Evolutionary conservation across 2,888 invertebrate species (phyloP).

Genomic region (Electrophaes corylata): DNA sequence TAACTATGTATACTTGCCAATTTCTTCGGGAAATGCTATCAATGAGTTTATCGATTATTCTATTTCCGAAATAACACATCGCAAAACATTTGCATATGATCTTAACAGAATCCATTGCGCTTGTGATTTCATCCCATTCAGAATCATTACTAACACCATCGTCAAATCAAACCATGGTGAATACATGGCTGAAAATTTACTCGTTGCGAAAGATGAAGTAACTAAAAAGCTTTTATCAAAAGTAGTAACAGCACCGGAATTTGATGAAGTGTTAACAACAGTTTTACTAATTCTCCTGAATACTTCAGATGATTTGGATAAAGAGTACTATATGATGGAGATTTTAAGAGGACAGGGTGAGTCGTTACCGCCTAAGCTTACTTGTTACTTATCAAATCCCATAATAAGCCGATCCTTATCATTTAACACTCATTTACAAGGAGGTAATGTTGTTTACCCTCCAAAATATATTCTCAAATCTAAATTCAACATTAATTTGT

Average conservation of each 20-base stretch:
- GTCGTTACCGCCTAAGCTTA: conserved; percentile 55
- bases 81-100: conserved; percentile 29
- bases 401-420: conserved; percentile 61
- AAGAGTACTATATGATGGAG: conserved; percentile 61
- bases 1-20: conserved; percentile 73
- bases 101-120: conserved; percentile 46
- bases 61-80: conserved; percentile 8
- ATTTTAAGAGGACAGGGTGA: conserved; percentile 66
- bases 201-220: conserved; percentile 47
- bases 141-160: conserved; percentile 57
- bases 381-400: conserved; percentile 60
- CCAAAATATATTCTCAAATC: conserved; percentile 71
- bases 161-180: conserved; percentile 37
- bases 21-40: conserved; percentile 65
- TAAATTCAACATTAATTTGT: conserved; percentile 74
- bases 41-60: conserved; percentile 62
- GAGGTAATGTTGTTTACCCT: conserved; percentile 60
- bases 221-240: conserved; percentile 62
- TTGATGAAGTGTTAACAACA: conserved; percentile 70
- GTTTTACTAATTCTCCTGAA: conserved; percentile 60
- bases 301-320: conserved; percentile 48
- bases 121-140: conserved; percentile 67
- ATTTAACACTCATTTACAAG: conserved; percentile 56
- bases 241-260: conserved; percentile 61
- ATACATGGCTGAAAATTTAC: conserved; percentile 40